These are phyloP conservation scores for Meta bourneti DNA, from an alignment of 2,888 invertebrate genomes.

Conservation along the genomic window DNA sequence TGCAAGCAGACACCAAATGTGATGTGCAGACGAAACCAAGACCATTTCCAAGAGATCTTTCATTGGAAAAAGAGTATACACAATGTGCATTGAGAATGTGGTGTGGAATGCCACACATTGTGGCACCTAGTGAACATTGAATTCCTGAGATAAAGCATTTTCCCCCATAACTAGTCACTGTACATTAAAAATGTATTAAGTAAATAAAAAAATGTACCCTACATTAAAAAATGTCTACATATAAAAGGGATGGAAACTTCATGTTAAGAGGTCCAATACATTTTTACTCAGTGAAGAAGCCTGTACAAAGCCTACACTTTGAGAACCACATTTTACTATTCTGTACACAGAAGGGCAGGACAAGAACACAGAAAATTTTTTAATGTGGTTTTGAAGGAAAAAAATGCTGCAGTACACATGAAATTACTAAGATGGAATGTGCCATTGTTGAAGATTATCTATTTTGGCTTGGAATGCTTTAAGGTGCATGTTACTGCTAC, in stretches of 20 bases:
- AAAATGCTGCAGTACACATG: conserved; percentile 64
- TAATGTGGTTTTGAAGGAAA: background rate
- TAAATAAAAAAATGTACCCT: background rate
- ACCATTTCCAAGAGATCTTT: background rate
- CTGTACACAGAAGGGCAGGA: conserved; percentile 58
- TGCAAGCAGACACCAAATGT: background rate
- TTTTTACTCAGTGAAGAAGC: background rate
- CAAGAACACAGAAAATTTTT: conserved; percentile 3
- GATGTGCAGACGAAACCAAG: background rate
- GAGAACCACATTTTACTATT: conserved; percentile 68
- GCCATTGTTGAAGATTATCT: conserved; percentile 76
- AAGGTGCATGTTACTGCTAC: conserved; percentile 53
- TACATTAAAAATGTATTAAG: background rate
- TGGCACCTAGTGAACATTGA: conserved; percentile 63
- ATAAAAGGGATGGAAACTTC: background rate
- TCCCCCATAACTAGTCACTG: background rate
- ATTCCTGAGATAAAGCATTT: conserved; percentile 69
- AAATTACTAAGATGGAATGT: conserved; percentile 74
- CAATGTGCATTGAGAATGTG: conserved; percentile 12
- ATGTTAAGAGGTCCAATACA: background rate
- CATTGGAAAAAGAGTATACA: conserved; percentile 16
- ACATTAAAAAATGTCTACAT: background rate
- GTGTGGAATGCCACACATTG: conserved; percentile 35
- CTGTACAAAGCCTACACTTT: conserved; percentile 43
- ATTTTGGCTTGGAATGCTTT: conserved; percentile 73